A percentile compares a stretch with the other conserved stretches of the same genome.
Conservation (phyloP, 1,140 invertebrate species). For the Lerema accius region DNA sequence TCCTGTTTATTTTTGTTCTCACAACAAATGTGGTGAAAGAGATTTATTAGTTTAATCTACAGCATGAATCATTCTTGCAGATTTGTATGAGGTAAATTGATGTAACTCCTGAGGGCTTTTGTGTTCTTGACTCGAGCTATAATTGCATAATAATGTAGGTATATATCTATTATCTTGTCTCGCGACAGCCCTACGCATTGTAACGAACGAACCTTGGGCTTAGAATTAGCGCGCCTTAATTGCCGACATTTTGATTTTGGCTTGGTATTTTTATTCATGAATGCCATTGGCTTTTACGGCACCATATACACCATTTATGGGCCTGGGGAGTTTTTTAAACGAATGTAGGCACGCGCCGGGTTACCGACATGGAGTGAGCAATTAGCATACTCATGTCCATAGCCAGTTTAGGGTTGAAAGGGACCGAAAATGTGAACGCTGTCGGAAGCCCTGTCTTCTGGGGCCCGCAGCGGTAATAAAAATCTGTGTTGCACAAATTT, state of each 20-base stretch:
- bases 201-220: constrained; percentile 21
- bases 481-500: background rate
- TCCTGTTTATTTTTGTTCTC: too few species aligned
- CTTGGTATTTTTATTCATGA: constrained; percentile 62
- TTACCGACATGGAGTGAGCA: constrained; percentile 47
- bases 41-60: too few species aligned
- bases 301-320: constrained; percentile 44
- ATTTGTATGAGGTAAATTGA: too few species aligned
- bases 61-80: too few species aligned
- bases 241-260: constrained; percentile 55
- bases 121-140: too few species aligned
- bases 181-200: constrained; percentile 10
- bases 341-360: constrained; percentile 48
- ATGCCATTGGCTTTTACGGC: constrained; percentile 47
- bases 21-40: too few species aligned
- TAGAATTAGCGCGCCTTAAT: constrained; percentile 34
- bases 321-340: constrained; percentile 37
- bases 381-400: constrained; percentile 55
- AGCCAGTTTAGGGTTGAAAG: constrained; percentile 27
- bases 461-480: background rate
- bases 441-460: background rate
- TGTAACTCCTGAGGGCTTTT: too few species aligned
- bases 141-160: background rate
- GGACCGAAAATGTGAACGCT: constrained; percentile 14
- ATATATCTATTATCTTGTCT: background rate